Evolutionary conservation across 2,113 vertebrate genomes (phyloP), one percentile per base, ranked within the genome.

Genomic region (Oryzias curvinotus): DNA sequence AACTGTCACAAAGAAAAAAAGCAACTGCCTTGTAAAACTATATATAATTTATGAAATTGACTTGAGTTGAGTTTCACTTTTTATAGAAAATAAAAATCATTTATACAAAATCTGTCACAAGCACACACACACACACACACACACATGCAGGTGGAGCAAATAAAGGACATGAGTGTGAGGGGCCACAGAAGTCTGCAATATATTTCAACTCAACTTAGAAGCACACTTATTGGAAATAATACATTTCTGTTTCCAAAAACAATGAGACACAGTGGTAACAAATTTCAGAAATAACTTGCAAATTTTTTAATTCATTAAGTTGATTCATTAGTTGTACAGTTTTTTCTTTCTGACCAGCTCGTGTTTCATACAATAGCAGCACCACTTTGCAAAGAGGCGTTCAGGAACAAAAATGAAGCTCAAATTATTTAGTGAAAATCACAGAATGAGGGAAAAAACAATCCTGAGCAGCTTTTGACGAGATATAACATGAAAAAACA

Each of bases 141-240:
- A 71, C 57, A 68, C 59, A 73, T 66, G 68, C 66, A 48, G 44
- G 62, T 30, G 43, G 41, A 52, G 30, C 16, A 48, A 67, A 65
- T 30, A 62, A 13, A 18, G 8, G 4, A 14, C 53, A 56, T 18
- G 0, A 21, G 53, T 14, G 14, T 18, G 8, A n/a, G 17, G 13
- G 41, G 21, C 23, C 44, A 23, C 21, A 23, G 21, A 23, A 23
- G 21, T 23, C 21, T 23, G 21, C 21, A 23, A 23, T 43, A 45
- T 21, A 25, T 68, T 73, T 70, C 70, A 14, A 68, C 48, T 45
- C 62, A 41, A 36, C 28, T 41, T 69, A 69, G 4, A 75, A 57
- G 5, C 36, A 57, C 47, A 52, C 17, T 13, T 42, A 44, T 61
- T 23, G 21, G 21, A 23, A 23, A 23, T 23, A 23, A 23, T 23